A percentile compares a stretch with the other conserved stretches of the same genome.
Conservation (phyloP, 2,797 vertebrate species). For the Sternarchorhynchus goeldii region DNA sequence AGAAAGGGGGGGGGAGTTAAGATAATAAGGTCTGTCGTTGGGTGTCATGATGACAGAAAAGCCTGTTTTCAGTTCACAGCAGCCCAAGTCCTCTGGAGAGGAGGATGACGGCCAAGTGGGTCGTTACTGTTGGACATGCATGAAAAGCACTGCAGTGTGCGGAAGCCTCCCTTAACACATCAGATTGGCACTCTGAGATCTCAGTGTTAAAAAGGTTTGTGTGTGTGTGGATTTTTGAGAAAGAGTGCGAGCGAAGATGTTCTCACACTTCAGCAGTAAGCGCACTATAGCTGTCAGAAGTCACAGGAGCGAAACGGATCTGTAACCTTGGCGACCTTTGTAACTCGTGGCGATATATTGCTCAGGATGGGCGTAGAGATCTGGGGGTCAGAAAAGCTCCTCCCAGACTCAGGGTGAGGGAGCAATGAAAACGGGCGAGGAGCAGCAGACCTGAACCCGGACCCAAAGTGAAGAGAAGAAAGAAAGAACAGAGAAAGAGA, state of each 20-base stretch:
- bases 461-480: too few relatives aligned
- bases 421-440: too few relatives aligned
- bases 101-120: conserved; percentile 3
- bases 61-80: conserved; percentile 18
- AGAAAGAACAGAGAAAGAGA: neutral
- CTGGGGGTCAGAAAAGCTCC: too few relatives aligned
- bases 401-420: too few relatives aligned
- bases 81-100: conserved; percentile 17
- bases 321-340: conserved; percentile 17
- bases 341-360: conserved; percentile 2
- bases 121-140: conserved; percentile 10
- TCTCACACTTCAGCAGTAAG: neutral
- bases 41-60: conserved; percentile 35
- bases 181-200: neutral
- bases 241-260: neutral
- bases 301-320: conserved; percentile 3
- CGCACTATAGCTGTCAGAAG: conserved; percentile 18
- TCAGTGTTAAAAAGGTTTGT: neutral
- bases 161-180: neutral
- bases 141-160: conserved; percentile 14
- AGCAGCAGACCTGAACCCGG: too few relatives aligned
- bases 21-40: conserved; percentile 3
- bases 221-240: neutral
- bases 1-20: neutral
- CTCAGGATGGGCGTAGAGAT: neutral